Percentiles rank a stretch among this genome's conserved stretches.
Conservation (phyloP, 2,797 vertebrate genomes). For the Gallirallus australis region DNA sequence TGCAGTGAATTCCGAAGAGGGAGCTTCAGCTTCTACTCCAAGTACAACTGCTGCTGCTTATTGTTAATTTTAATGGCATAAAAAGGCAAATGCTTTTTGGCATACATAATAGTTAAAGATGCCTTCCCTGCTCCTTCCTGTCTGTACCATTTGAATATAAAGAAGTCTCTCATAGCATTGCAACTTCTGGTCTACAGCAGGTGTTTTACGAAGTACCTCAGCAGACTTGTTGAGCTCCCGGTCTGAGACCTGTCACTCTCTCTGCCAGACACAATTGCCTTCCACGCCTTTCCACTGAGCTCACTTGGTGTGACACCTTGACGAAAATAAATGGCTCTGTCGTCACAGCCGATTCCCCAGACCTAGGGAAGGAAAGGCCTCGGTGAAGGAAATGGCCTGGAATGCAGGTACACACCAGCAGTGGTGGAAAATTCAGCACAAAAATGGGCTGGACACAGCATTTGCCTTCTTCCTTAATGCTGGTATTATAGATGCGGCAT, state of each 20-base stretch:
- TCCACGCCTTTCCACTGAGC: constrained; percentile 95
- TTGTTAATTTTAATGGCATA: background rate
- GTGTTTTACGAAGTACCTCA: constrained; percentile 82
- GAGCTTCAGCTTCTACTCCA: background rate
- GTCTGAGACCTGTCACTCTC: constrained; percentile 91
- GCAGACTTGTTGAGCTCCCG: constrained; percentile 86
- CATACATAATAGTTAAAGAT: background rate
- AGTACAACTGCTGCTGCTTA: background rate
- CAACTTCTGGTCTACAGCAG: background rate
- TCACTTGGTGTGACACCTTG: constrained; percentile 94
- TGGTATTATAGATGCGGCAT: background rate
- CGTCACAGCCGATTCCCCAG: constrained; percentile 89
- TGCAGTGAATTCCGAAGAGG: background rate
- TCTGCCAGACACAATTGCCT: constrained; percentile 81
- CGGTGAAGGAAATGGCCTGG: background rate
- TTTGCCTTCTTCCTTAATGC: constrained; percentile 15
- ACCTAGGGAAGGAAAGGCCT: constrained; percentile 80
- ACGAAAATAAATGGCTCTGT: constrained; percentile 89
- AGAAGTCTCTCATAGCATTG: background rate
- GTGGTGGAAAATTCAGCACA: background rate
- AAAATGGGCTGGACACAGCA: background rate
- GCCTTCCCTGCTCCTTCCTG: background rate
- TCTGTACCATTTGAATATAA: background rate
- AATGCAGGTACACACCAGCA: background rate
- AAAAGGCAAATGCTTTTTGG: background rate